Base-by-base conservation (phyloP, 2,113 vertebrate species). In the Eubucco bourcierii region DNA sequence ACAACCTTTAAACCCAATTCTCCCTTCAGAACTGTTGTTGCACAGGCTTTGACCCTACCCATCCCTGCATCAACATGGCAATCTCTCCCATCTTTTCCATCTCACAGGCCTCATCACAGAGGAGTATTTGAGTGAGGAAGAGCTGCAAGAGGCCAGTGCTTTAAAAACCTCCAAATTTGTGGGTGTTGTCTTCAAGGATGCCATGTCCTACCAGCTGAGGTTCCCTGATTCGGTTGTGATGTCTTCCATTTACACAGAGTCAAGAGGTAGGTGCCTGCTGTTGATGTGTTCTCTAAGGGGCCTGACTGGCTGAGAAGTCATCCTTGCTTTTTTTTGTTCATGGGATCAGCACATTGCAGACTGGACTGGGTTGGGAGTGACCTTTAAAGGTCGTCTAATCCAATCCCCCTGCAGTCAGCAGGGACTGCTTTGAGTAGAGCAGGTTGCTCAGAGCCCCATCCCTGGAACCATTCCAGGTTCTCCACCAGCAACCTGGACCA, bases 131-230 rank as follows among this genome's bases (percentile, higher is more conserved):
- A 97, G 91, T 3, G 98, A 98, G 64, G 96, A 97, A 47, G 97
- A 98, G 74, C 90, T 98, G 94, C 53, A 97, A 8, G 78, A 95
- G 37, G 95, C 98, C 9, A 97, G 97, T 65, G n/a, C 91, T 28
- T 94, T 88, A 33, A 97, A 96, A 15, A 37, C 89, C 44, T 81
- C 72, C 6, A 93, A 60, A 50, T 98, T 98, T 1, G 97, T 97
- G 47, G 98, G 98, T 1, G 74, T 98, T 3, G 94, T 98, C 80
- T 98, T 98, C 94, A 97, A 90, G 60, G 97, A 97, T 15, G 53
- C 94, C 70, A 94, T 96, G 97, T 97, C 98, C 89, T 98, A 98
- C 33, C 96, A 98, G 87, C 97, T 98, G 34, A 91, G 97, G 21
- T 98, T 98, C 60, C 97, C 91, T 6, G 95, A 97, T 50, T 87